Base-by-base conservation (phyloP, 2,797 vertebrate genomes). In the Phoeniculus purpureus region DNA sequence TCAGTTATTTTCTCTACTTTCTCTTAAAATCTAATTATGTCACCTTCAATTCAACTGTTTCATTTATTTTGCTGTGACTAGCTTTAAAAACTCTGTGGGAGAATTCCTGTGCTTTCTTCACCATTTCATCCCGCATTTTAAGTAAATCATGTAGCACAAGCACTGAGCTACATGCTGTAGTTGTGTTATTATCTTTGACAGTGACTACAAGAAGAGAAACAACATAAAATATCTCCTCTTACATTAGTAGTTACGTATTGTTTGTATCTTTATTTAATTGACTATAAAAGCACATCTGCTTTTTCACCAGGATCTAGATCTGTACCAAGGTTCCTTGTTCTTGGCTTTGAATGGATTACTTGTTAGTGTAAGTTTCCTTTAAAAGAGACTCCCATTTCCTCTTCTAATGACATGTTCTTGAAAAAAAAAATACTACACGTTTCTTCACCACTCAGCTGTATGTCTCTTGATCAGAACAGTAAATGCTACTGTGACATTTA, bases 211-310 rank as follows among this genome's bases (percentile, higher is more conserved):
- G 71, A 54, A 26, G 48, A 81, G 62, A 76, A 81, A 40, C 68
- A 93, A 75, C 52, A 59, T 6, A 56, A 83, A 77, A 66, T 68
- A 72, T 72, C 80, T 76, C 31, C 37, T 45, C 8, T 82, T 78
- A 45, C 31, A 45, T n/a, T 23, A 78, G 92, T 45, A 50, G 19
- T 90, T 74, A 18, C 40, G 10, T 37, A 27, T 78, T 76, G 31
- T 86, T 80, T 75, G 13, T 64, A 45, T 83, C 54, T 84, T 95
- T 91, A 55, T 77, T 90, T 83, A 87, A 85, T 84, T 77, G 85
- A 67, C 5, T 27, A 5, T 34, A 73, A 73, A 45, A 34, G 68
- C 12, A 64, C 78, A 58, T 92, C n/a, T 87, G 12, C 65, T 60
- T 76, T 19, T 85, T 51, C 40, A 81, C 22, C 16, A 85, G 67